These are phyloP conservation scores for Orycteropus afer DNA, from an alignment of 2,113 vertebrate genomes.

Conservation along the genomic window DNA sequence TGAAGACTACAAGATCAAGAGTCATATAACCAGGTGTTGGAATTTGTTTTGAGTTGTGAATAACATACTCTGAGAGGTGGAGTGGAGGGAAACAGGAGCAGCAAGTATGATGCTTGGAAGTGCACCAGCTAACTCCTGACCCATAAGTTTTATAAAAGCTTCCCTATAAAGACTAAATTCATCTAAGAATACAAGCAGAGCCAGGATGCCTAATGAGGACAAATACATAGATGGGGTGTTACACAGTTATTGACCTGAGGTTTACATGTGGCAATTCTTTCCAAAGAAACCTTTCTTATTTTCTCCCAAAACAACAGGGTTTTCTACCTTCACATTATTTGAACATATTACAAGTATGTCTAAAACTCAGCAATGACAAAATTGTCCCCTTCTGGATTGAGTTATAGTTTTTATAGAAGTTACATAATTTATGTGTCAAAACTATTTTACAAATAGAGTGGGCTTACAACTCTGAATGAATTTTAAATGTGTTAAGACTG, in stretches of 20 bases:
- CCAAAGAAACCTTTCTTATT: not conserved
- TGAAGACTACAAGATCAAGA: not conserved
- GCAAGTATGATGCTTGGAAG: not conserved
- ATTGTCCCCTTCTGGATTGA: not conserved
- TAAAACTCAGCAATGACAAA: constrained; percentile 7
- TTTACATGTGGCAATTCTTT: not conserved
- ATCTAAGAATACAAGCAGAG: not conserved
- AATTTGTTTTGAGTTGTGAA: not conserved
- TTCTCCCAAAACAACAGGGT: not conserved
- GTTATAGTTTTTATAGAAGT: not conserved
- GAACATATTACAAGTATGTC: not conserved
- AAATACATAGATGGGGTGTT: not conserved
- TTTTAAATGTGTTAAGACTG: not conserved
- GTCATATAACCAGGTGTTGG: not conserved
- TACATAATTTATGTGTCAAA: not conserved
- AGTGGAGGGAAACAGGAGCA: not conserved
- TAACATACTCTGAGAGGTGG: not conserved
- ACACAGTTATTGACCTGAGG: not conserved
- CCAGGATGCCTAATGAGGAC: not conserved
- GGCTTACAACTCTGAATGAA: not conserved
- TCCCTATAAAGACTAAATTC: not conserved
- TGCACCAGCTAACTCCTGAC: not conserved
- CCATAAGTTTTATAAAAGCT: not conserved
- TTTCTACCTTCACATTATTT: not conserved
- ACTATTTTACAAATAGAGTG: not conserved